Evolutionary conservation across 2,113 vertebrate species (phyloP).

Genomic region (Motacilla alba): DNA sequence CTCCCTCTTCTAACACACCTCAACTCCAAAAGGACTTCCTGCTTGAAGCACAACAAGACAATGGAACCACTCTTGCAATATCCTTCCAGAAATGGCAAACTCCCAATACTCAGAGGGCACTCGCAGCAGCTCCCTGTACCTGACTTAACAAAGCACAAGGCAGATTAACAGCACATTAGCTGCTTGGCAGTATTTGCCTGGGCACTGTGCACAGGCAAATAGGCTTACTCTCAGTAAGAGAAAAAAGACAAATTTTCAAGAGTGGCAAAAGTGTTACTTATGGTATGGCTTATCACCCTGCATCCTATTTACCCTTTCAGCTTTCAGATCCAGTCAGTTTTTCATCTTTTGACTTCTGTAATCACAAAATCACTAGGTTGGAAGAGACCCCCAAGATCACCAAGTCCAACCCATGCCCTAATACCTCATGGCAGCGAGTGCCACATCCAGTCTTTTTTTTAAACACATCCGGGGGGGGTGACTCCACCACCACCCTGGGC

Average conservation of each 20-base stretch:
- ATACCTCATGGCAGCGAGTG: background rate
- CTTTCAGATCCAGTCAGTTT: background rate
- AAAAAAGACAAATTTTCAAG: background rate
- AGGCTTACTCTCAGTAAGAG: background rate
- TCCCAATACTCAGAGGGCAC: background rate
- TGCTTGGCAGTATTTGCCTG: background rate
- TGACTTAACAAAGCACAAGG: background rate
- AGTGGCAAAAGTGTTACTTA: background rate
- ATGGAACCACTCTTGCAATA: background rate
- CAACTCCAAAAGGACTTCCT: background rate
- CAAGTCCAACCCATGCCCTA: background rate
- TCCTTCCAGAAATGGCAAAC: background rate
- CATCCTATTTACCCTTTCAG: background rate
- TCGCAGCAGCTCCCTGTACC: background rate
- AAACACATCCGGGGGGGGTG: background rate
- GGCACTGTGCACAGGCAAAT: fast-evolving
- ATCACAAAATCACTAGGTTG: background rate
- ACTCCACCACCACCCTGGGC: background rate
- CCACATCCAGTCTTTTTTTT: background rate
- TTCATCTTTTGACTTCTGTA: background rate
- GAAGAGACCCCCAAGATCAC: background rate
- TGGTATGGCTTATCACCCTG: fast-evolving
- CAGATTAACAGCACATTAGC: fast-evolving
- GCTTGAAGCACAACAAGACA: background rate
- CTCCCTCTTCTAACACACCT: background rate